phyloP scores from a whole-genome alignment of 2,113 vertebrate species.

The Atrichornis clamosus region DNA sequence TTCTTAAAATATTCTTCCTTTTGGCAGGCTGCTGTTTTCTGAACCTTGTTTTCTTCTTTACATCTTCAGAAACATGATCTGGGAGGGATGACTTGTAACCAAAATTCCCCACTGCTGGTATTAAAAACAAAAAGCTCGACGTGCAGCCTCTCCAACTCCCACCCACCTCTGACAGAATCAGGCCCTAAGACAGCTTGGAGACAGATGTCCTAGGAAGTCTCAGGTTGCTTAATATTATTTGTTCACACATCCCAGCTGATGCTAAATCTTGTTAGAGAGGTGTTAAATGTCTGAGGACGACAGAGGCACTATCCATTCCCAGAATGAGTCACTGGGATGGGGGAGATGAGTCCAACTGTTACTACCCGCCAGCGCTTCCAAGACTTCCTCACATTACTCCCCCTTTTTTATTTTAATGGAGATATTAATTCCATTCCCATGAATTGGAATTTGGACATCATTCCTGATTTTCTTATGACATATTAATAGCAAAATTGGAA shows the following conservation, averaged over 20 bases:
- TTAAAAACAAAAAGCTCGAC: neutral
- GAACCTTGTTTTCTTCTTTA: constrained; percentile 37
- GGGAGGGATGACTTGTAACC: neutral
- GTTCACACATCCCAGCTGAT: constrained; percentile 52
- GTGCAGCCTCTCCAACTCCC: neutral
- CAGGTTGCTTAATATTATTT: constrained; percentile 39
- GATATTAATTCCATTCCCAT: constrained; percentile 44
- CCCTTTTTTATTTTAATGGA: constrained; percentile 36
- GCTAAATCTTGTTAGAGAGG: constrained; percentile 41
- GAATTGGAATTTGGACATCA: constrained; percentile 49
- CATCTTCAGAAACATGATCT: constrained; percentile 35
- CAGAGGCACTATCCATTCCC: constrained; percentile 29
- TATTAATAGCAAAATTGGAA: constrained; percentile 50
- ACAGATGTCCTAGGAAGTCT: constrained; percentile 41
- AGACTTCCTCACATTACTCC: neutral
- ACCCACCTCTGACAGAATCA: neutral
- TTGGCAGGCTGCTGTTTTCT: constrained; percentile 25
- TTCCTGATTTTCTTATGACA: constrained; percentile 10
- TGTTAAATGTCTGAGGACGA: constrained; percentile 40
- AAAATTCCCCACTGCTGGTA: constrained; percentile 1
- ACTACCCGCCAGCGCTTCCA: constrained; percentile 15
- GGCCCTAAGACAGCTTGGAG: neutral
- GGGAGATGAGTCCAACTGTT: neutral
- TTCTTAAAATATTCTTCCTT: constrained; percentile 39
- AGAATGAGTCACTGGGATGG: neutral